Evolutionary conservation across 2,797 vertebrate genomes (phyloP).

Genomic region (Crocodylus rhombifer): DNA sequence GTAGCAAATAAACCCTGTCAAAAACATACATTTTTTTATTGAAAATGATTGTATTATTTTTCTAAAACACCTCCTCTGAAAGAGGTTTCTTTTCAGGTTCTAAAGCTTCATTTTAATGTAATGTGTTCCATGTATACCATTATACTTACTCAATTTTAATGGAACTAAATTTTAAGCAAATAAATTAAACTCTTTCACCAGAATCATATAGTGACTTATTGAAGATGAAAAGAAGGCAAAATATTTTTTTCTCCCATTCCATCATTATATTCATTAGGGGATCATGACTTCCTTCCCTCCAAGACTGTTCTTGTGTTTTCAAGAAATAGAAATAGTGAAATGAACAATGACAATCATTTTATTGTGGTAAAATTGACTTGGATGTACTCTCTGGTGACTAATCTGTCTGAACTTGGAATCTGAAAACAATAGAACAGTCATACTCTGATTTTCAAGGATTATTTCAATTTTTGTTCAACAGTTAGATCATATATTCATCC

Average conservation of each 20-base stretch:
- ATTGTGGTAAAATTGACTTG: background rate
- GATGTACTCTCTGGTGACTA: accelerated
- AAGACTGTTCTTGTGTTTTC: background rate
- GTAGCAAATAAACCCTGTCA: slow-evolving; percentile 9
- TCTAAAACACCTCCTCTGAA: background rate
- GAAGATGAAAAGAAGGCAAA: background rate
- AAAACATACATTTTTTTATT: background rate
- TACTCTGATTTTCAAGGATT: background rate
- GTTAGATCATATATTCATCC: background rate
- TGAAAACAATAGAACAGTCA: accelerated
- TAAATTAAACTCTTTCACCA: background rate
- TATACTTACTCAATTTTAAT: background rate
- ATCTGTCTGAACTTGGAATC: background rate
- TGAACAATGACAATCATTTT: background rate
- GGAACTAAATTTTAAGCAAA: background rate
- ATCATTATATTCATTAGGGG: background rate
- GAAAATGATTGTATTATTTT: background rate
- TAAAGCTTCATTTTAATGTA: background rate
- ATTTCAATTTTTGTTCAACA: background rate
- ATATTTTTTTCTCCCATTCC: background rate
- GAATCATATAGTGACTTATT: background rate
- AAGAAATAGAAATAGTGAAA: background rate
- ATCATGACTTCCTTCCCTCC: background rate
- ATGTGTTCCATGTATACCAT: background rate
- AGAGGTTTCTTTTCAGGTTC: background rate